These are phyloP conservation scores for Forbesichthys agassizii DNA, from an alignment of 2,113 vertebrate genomes.

Conservation along the genomic window DNA sequence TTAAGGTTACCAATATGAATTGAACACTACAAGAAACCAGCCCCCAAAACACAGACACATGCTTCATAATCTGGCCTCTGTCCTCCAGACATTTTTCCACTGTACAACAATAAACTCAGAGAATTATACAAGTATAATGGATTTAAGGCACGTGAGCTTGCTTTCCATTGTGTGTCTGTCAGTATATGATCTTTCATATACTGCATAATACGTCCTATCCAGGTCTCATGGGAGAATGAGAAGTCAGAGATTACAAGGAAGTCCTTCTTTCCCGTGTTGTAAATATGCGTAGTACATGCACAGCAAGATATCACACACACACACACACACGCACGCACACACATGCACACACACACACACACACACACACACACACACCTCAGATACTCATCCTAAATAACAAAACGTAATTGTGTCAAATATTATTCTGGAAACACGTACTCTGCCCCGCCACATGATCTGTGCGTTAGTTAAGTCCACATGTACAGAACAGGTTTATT, in stretches of 20 bases:
- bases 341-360: neutral
- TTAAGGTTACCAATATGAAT: constrained; percentile 18
- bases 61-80: constrained; percentile 6
- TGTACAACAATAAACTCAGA: neutral
- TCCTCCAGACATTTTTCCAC: neutral
- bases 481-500: neutral
- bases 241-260: constrained; percentile 8
- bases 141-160: constrained; percentile 2
- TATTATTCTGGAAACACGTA: no score
- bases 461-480: neutral
- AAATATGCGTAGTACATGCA: neutral
- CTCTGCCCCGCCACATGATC: no score
- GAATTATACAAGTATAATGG: constrained; percentile 11
- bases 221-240: constrained; percentile 1
- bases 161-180: neutral
- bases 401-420: no score
- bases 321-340: neutral
- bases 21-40: constrained; percentile 1
- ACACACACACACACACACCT: neutral
- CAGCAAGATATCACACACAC: neutral
- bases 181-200: neutral
- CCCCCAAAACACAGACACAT: neutral
- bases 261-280: neutral
- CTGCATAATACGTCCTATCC: neutral
- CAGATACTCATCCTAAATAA: neutral